phyloP scores from a whole-genome alignment of 2,888 invertebrate species.

The Lysandra coridon region DNA sequence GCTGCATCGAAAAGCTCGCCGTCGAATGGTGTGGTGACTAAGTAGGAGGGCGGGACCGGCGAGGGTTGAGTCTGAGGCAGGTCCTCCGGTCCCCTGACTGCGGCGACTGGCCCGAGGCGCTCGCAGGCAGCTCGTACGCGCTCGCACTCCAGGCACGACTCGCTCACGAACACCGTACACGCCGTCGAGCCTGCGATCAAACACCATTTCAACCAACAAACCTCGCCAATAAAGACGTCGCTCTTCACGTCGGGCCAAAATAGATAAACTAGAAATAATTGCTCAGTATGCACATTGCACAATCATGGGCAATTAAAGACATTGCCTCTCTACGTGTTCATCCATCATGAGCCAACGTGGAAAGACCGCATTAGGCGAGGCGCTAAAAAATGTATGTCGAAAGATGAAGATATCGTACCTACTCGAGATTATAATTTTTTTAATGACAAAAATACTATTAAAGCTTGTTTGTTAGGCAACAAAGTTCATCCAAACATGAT shows the following conservation, averaged over 20 bases:
- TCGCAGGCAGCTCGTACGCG: constrained; percentile 74
- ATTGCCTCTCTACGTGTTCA: too few relatives aligned
- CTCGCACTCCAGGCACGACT: constrained; percentile 73
- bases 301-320: too few relatives aligned
- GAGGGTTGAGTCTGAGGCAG: constrained; percentile 63
- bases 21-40: constrained; percentile 87
- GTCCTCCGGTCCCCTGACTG: constrained; percentile 64
- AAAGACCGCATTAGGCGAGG: too few relatives aligned
- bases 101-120: constrained; percentile 69
- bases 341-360: too few relatives aligned
- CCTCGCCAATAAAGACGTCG: background rate
- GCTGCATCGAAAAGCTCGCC: constrained; percentile 86
- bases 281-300: too few relatives aligned
- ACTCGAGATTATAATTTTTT: background rate
- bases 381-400: too few relatives aligned
- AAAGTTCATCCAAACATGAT: background rate
- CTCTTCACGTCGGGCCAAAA: background rate
- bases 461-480: background rate
- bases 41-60: constrained; percentile 64
- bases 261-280: too few relatives aligned
- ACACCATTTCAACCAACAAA: constrained; percentile 11
- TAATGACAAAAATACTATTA: background rate
- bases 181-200: constrained; percentile 61
- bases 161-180: constrained; percentile 71
- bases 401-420: background rate